A percentile compares a stretch with the other conserved stretches of the same genome.
Conservation (phyloP, 2,113 vertebrate species). For the Micromys minutus region DNA sequence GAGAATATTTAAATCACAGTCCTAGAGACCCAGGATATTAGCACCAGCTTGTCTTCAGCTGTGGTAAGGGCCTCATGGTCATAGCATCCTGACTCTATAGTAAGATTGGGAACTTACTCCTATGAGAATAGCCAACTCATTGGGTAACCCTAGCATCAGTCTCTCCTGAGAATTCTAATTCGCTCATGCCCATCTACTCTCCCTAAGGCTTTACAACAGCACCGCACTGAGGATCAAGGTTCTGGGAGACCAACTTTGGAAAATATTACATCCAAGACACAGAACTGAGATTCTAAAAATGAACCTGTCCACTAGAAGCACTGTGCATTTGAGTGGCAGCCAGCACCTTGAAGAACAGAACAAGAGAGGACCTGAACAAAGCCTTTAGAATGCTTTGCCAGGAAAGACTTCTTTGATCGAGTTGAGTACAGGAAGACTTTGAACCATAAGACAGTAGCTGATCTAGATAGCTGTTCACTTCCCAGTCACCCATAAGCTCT, state of each 20-base stretch:
- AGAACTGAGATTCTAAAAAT: neutral
- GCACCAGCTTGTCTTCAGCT: neutral
- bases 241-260: no score
- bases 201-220: neutral
- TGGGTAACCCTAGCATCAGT: neutral
- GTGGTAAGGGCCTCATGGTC: neutral
- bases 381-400: neutral
- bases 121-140: neutral
- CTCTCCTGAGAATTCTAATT: neutral
- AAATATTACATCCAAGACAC: neutral
- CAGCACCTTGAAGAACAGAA: neutral
- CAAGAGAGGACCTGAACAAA: neutral
- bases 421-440: accelerated
- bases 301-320: neutral
- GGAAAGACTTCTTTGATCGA: neutral
- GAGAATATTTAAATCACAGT: no score
- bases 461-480: neutral
- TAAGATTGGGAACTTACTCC: neutral
- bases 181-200: neutral
- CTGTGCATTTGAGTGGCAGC: neutral
- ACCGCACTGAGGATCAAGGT: neutral
- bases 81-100: accelerated
- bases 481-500: accelerated
- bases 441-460: no score
- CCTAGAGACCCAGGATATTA: no score